Base-by-base conservation (phyloP, 2,797 vertebrate genomes). In the Taeniopygia guttata region DNA sequence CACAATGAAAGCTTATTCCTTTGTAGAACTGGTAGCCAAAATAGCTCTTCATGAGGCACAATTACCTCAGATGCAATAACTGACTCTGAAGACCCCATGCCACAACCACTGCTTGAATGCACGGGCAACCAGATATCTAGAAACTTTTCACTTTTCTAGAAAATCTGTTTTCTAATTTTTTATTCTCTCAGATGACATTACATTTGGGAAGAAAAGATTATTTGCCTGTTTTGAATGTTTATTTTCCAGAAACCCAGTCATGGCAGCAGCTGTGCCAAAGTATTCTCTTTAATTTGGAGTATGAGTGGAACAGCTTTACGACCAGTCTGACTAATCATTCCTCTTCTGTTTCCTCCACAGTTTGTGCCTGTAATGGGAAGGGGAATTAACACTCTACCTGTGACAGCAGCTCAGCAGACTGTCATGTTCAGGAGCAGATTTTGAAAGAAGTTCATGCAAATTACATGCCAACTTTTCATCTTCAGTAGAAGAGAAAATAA, bases 371-470 rank as follows among this genome's bases (percentile, higher is more conserved):
- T 89, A 95, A 90, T 78, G 36, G 76, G 52, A 85, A 95, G 72
- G 58, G 75, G 23, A 92, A 94, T 91, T 87, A 96, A 84, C 64
- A 72, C 56, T 78, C 42, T 83, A 29, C 60, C 76, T 72, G 42
- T 94, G 92, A 97, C 91, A 96, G 91, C 59, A 89, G 58, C 66
- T 96, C 67, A 70, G 72, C n/a, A 92, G 85, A 91, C 58, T 96
- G 87, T 94, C 97, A 94, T 95, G 86, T 96, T 97, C 95, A 85
- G 83, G 91, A 92, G 91, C 2, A 74, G 80, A 52, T 79, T 48
- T 84, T 94, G 74, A 97, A 96, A 95, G 81, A 32, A 76, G 56
- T 86, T 95, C 94, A 95, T 80, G 82, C 68, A 97, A 96, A 96
- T 92, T 82, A 36, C 59, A 69, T 77, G 69, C 84, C 70, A 89